Evolutionary conservation across 1,140 invertebrate genomes (phyloP), one percentile per base, ranked within the genome.

Genomic region (Brachionus asplanchnoidis): DNA sequence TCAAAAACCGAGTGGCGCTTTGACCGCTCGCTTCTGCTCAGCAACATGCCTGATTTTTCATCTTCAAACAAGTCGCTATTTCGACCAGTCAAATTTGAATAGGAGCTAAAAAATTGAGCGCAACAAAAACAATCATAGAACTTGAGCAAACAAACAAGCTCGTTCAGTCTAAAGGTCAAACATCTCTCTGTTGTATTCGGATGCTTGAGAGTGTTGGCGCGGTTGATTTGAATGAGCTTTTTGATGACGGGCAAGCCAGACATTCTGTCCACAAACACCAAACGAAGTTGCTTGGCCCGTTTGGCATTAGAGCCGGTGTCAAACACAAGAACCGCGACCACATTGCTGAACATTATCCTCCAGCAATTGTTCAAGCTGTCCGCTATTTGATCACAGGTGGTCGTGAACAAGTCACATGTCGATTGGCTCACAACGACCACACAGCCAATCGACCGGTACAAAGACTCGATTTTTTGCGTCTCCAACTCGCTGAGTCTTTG

Each of bases 221-320:
- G 17, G 14, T 77, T 12, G 6, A 77, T 20, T 46, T 50, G 42
- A 26, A 77, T 50, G 2, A 23, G 12, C 23, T 26, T 14, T 20
- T 40, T 44, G 73, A 77, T 26, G 4, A 77, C 9, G 3, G 73
- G 73, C 42, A 77, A 77, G 4, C 73, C 73, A 7, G 44, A 44
- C 5, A 6, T 28, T 26, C 20, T 46, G 26, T 77, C 73, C 3
- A 50, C 73, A 50, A 77, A 77, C 3, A 77, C 20, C 46, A 77
- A n/a, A 46, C 42, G 42, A 26, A 77, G 50, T 28, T 77, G 73
- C 23, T 77, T 77, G 17, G 3, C 12, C 4, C 73, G 17, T 28
- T 77, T 77, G 17, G 73, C 44, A 77, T 77, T 77, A 28, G 23
- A 50, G 23, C 73, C 73, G 9, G 73, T 77, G 26, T 77, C 73